Evolutionary conservation across 1,140 invertebrate species (phyloP), one percentile per base, ranked within the genome.

Genomic region (Sinonovacula constricta): DNA sequence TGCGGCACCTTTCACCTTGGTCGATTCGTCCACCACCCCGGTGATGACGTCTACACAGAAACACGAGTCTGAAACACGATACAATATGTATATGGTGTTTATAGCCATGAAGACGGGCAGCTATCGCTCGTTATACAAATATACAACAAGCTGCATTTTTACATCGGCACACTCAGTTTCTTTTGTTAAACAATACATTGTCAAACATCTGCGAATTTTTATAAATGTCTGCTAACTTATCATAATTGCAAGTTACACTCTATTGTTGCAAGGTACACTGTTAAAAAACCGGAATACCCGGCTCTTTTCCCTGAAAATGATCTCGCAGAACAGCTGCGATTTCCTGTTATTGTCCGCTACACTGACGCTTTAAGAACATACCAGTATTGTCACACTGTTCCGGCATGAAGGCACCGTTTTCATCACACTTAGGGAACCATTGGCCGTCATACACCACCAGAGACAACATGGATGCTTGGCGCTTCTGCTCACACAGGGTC

Each of bases 341-440:
- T 45, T 7, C 7, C 18, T 45, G 7, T 45, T 45, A 45, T 45
- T 18, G 7, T 45, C 7, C 39, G 7, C 7, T 7, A 45, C 39
- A 45, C 39, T 45, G 18, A 45, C 7, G 39, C 7, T 45, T 7
- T 45, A 10, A 45, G 18, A 10, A 45, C 39, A 5, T 77, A 77
- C 74, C 33, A 59, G 36, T 77, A 49, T 77, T 77, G 56, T 77
- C 56, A 24, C 74, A 77, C 30, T 77, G 74, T 34, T 59, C 34
- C 4, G 74, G 33, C 31, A 49, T 39, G 45, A 77, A 77, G 34
- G 60, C 53, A 34, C 74, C 74, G 1, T 68, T 26, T 4, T 36
- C 33, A 30, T 77, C 74, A 68, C 74, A 77, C 24, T 51, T 57
- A 14, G 74, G 74, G 54, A 68, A 68, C 74, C 74, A 77, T 30